Base-by-base conservation (phyloP, 2,888 invertebrate species). In the Plusia festucae region DNA sequence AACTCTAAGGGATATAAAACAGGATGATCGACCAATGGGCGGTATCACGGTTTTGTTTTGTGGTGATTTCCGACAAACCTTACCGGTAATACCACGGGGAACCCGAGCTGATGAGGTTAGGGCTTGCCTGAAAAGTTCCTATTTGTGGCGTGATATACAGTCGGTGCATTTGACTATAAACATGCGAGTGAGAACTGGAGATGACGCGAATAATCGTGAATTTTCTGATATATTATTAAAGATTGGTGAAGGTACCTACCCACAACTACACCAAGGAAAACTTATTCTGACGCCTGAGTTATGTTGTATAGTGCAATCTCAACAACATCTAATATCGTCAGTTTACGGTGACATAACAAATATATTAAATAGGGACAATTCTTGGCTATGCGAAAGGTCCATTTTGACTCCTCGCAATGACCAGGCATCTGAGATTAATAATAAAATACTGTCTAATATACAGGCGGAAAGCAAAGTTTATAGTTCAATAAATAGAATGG, bases 1-100 rank as follows among this genome's bases (percentile, higher is more conserved):
- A 68, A 63, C 63, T 53, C 30, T 57, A 53, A 53, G 57, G 52
- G 56, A 63, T 53, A 46, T 63, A 44, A 51, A 40, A 40, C 62
- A 62, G 56, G 52, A 51, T 83, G 79, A 52, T 56, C 82, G 46
- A 58, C 76, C 77, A 76, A 85, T 77, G 62, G 67, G 59, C 30
- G 52, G 58, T 40, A 22, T 67, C 40, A 67, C 66, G 1, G 51
- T 69, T 40, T 49, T 76, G 8, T 74, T 78, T 61, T 78, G 72
- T 56, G 70, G 70, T 32, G 68, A 78, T 65, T 78, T 73, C 27
- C 56, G 69, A 54, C 73, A 73, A 44, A 73, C 65, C n/a, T 53
- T 70, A 18, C 70, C 70, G 30, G 73, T 78, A 51, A 63, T 75
- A 68, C 67, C 69, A 69, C 65, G 65, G 34, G 70, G 67, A 52